Conservation (phyloP, 1,140 invertebrate species). For the Portunus trituberculatus region DNA sequence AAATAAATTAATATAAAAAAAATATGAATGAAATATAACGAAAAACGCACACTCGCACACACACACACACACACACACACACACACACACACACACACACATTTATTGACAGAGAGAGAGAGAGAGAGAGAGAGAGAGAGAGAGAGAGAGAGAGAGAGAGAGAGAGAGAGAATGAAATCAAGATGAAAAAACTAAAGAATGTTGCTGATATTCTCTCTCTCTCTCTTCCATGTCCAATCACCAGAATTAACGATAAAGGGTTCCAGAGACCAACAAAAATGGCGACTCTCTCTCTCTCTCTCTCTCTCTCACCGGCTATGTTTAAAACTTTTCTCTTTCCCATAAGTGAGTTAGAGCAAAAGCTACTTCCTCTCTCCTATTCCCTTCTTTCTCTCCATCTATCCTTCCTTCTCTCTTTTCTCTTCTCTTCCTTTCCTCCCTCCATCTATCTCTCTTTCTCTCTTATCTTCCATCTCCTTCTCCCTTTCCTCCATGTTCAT, state of each 20-base stretch:
- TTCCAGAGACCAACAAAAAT: conserved; percentile 32
- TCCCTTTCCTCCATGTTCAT: no score
- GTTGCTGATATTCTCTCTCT: neutral
- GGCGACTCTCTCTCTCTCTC: conserved; percentile 4
- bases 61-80: neutral
- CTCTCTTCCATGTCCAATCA: neutral
- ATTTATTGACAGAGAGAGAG: neutral
- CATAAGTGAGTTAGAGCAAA: neutral
- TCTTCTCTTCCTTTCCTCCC: neutral
- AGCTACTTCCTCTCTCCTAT: conserved; percentile 13
- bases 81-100: conserved; percentile 52
- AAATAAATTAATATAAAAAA: neutral
- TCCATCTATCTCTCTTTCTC: neutral
- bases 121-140: neutral
- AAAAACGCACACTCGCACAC: neutral
- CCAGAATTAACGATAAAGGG: neutral
- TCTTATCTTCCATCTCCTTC: neutral
- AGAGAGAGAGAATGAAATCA: neutral
- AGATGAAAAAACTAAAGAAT: neutral
- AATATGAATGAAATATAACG: neutral
- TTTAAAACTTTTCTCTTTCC: conserved; percentile 26
- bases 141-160: conserved; percentile 12
- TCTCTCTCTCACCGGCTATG: conserved; percentile 4
- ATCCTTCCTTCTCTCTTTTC: neutral
- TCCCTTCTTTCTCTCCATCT: neutral